Evolutionary conservation across 2,797 vertebrate genomes (phyloP), one percentile per base, ranked within the genome.

Genomic region (Micrastur ruficollis): DNA sequence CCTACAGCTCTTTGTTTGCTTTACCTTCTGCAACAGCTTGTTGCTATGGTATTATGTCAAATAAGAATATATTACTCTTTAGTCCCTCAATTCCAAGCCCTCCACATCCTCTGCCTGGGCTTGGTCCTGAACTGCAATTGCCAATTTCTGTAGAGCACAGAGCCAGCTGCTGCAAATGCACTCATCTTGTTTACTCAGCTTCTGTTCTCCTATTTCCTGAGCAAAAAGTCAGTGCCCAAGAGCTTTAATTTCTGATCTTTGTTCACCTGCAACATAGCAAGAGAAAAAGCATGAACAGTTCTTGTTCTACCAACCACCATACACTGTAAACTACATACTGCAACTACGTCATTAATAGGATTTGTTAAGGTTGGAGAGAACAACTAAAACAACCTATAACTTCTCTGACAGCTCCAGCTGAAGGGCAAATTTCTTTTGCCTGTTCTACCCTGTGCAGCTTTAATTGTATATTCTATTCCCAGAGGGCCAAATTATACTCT

Each of bases 391-490:
- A 81, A 79, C 44, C 46, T 34, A 11, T 86, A 94, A 91, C 94
- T 86, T 90, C 63, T 91, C 66, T 87, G 83, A 94, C 83, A 92
- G 58, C 53, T 95, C 75, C 47, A 96, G 86, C 25, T 88, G 68
- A 95, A 91, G 38, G 59, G 59, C 18, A 89, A 89, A 95, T 93
- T 95, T 94, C 71, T 92, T 90, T 34, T 82, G 74, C 32, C 32
- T 94, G 11, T 67, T 87, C 61, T 89, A 66, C 27, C 7, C 67
- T 62, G 25, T 93, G 81, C 71, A 92, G 75, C 38, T 92, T 95
- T 95, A 90, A 94, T 83, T 85, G 86, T 47, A 40, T 32, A 74
- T 56, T 85, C 76, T 58, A 2, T 56, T 87, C 81, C 81, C 86
- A 71, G 46, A 67, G 26, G 71, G 9, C 44, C 32, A 93, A 93